A percentile compares a stretch with the other conserved stretches of the same genome.
These are phyloP conservation scores for Tringa solitaria DNA, from an alignment of 2,113 vertebrate genomes.

Conservation along the genomic window DNA sequence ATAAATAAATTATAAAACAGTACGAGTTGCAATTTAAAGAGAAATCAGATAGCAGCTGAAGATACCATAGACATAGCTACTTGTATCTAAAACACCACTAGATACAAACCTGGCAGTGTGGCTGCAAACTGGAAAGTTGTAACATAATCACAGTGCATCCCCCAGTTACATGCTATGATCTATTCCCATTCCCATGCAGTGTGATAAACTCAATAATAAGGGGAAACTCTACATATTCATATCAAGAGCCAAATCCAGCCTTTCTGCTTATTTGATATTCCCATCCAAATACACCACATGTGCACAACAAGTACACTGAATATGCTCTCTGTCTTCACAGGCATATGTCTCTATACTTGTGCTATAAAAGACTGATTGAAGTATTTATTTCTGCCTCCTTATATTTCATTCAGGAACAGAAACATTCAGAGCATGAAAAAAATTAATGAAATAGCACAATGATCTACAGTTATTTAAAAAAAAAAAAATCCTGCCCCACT, in stretches of 20 bases:
- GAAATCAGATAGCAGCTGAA: background rate
- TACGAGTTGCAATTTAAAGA: background rate
- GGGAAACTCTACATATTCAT: background rate
- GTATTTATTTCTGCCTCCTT: background rate
- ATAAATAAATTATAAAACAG: background rate
- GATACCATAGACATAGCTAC: background rate
- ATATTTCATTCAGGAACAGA: background rate
- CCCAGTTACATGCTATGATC: background rate
- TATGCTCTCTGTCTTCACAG: background rate
- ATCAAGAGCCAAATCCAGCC: background rate
- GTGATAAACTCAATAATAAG: background rate
- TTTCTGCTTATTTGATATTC: background rate
- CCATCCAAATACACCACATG: accelerated
- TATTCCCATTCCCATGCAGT: background rate
- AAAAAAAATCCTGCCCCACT: background rate
- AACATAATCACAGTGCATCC: background rate
- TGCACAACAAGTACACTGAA: background rate
- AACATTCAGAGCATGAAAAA: background rate
- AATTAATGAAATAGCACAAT: background rate
- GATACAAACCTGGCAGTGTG: background rate
- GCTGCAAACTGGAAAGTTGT: background rate
- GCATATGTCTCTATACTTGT: background rate
- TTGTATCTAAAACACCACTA: background rate
- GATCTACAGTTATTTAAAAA: background rate
- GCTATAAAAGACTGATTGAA: background rate